Base-by-base conservation (phyloP, 1,140 invertebrate genomes). In the Drosophila arizonae region DNA sequence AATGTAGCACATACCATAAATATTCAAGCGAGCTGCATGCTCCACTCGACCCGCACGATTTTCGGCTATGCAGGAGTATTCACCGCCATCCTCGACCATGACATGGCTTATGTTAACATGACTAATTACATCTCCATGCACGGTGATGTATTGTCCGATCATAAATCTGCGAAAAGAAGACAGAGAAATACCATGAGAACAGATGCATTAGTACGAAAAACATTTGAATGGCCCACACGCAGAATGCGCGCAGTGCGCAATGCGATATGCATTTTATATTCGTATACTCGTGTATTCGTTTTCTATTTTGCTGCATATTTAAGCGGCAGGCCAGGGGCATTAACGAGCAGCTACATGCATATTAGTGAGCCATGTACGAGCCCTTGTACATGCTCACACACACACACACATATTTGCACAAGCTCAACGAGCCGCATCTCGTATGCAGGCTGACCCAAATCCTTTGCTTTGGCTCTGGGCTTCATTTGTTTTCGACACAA, bases 101-200 rank as follows among this genome's bases (percentile, higher is more conserved):
- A 97, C 95, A 75, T 95, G 94, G 71, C 95, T 96, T 77, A 98
- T 97, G 92, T 97, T 97, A 68, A 97, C 95, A 92, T 96, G 96
- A 90, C 96, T 96, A 90, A 97, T 95, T 68, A 97, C 96, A 92
- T 97, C 96, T 46, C 96, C 96, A 81, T 96, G 95, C 8, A 95
- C 94, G 8, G 95, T 96, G 52, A 96, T 95, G 91, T 96, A 96
- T 88, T 96, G 95, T 28, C 96, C 96, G 81, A 96, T 95, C 86
- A 95, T 94, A 88, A 96, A 95, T 90, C 95, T 96, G 93, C 43
- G 52, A 67, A 63, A 33, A 66, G 15, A 51, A 46, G 62, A 58
- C 36, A 51, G 51, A 48, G 54, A 64, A 45, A 75, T 64, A 52
- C 57, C 61, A 82, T 55, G 48, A 39, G 36, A 64, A 58, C 67